Base-by-base conservation (phyloP, 2,113 vertebrate species). In the Puntigrus tetrazona region DNA sequence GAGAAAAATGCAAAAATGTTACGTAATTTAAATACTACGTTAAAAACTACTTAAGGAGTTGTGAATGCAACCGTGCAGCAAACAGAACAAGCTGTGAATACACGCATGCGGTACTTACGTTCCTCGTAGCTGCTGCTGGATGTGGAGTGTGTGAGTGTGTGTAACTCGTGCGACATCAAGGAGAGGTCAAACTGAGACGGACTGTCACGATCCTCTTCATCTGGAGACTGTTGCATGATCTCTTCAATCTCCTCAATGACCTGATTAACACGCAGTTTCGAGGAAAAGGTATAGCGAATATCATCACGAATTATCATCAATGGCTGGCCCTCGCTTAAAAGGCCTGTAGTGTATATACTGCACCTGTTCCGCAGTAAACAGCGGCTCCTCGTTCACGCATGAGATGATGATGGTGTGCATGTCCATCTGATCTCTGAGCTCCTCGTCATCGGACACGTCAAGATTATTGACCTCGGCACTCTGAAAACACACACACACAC, bases 371-470 rank as follows among this genome's bases (percentile, higher is more conserved):
- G 97, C 98, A 4, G 98, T 99, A 93, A 97, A 97, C 74, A 99
- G 95, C 0, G 98, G 98, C 86, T 99, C 98, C 0, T 98, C 96
- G 1, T 83, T 96, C 83, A 99, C 95, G 69, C 96, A 97, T 78
- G 98, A 98, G 29, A 99, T 97, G 1, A 99, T 99, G 90, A 99
- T 98, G 0, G 98, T 97, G 92, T 99, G 98, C 97, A 99, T 98
- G 80, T 99, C 97, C 93, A 99, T 89, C 89, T 99, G 98, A 52
- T 99, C 98, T 89, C 97, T 94, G 86, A 99, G 92, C 82, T 99
- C 98, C 88, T 99, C 98, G 0, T 99, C 98, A 81, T 99, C 98
- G 16, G 97, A 98, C 25, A 97, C 82, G 73, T 99, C 98, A 87
- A 98, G 94, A 84, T 96, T 95, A 90, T 96, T 90, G 87, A 94